These are phyloP conservation scores for Lithobates pipiens DNA, from an alignment of 2,797 vertebrate species.

Conservation along the genomic window DNA sequence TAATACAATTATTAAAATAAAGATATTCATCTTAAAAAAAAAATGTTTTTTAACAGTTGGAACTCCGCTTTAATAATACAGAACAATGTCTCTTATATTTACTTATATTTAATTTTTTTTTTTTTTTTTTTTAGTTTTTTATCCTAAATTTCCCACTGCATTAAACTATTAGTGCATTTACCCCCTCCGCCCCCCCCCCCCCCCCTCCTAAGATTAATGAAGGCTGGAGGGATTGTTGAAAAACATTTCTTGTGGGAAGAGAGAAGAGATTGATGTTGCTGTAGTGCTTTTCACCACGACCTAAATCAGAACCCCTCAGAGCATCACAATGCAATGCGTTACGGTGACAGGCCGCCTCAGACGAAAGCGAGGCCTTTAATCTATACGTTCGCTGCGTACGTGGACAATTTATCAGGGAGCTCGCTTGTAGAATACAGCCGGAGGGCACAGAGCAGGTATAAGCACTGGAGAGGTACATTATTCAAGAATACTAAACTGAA, in stretches of 20 bases:
- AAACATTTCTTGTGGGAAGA: constrained; percentile 46
- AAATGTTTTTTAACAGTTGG: no score
- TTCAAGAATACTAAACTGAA: not conserved
- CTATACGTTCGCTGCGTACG: not conserved
- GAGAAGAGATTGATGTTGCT: constrained; percentile 51
- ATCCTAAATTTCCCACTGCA: constrained; percentile 12
- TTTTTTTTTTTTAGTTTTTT: no score
- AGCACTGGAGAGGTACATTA: constrained; percentile 7
- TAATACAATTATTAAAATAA: no score
- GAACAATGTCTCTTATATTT: no score
- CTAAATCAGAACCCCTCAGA: constrained; percentile 25
- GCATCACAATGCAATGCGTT: constrained; percentile 23
- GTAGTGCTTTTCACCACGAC: constrained; percentile 36
- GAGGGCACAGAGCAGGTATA: constrained; percentile 7
- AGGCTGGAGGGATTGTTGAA: constrained; percentile 42
- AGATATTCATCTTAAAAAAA: no score
- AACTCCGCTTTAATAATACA: no score
- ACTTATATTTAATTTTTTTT: no score
- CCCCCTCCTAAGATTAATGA: constrained; percentile 49
- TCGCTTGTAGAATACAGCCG: not conserved
- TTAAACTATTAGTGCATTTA: constrained; percentile 24
- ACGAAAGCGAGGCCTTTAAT: constrained; percentile 18
- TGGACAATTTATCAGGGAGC: no score
- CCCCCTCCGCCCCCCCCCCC: not conserved
- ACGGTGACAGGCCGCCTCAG: not conserved